These are phyloP conservation scores for Trichogramma evanescens DNA, from an alignment of 2,888 invertebrate genomes.

Conservation along the genomic window DNA sequence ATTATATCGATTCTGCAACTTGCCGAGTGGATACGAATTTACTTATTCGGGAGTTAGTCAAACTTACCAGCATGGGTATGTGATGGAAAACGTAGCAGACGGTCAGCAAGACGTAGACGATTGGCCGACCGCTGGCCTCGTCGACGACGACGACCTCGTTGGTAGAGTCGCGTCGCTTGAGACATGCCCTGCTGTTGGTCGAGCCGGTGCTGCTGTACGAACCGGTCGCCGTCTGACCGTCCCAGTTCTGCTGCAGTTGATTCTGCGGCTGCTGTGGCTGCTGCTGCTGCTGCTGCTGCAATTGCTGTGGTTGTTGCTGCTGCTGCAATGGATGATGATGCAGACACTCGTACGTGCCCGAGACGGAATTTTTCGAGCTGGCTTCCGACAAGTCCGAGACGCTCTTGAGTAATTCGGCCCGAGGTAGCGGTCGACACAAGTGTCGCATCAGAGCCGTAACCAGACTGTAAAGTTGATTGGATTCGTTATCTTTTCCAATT, in stretches of 20 bases:
- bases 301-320: slow-evolving; percentile 48
- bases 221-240: slow-evolving; percentile 45
- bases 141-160: slow-evolving; percentile 39
- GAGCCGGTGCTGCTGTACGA: slow-evolving; percentile 51
- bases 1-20: no score
- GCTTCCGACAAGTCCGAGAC: slow-evolving; percentile 42
- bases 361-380: slow-evolving; percentile 40
- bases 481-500: no score
- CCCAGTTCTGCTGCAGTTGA: slow-evolving; percentile 49
- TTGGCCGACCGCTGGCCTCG: slow-evolving; percentile 48
- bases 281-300: slow-evolving; percentile 15
- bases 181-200: slow-evolving; percentile 52
- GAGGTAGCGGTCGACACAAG: slow-evolving; percentile 30
- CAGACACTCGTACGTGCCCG: slow-evolving; percentile 41
- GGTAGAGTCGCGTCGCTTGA: slow-evolving; percentile 38
- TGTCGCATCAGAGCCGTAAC: slow-evolving; percentile 21
- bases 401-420: slow-evolving; percentile 38
- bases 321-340: slow-evolving; percentile 28
- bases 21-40: no score
- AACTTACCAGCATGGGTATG: slow-evolving; percentile 54
- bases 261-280: slow-evolving; percentile 41
- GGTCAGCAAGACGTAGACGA: slow-evolving; percentile 50
- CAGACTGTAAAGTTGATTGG: slow-evolving; percentile 13
- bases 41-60: no score
- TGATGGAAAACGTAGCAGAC: slow-evolving; percentile 57